Conservation (phyloP, 2,797 vertebrate genomes). For the Oreonectes daqikongensis region DNA sequence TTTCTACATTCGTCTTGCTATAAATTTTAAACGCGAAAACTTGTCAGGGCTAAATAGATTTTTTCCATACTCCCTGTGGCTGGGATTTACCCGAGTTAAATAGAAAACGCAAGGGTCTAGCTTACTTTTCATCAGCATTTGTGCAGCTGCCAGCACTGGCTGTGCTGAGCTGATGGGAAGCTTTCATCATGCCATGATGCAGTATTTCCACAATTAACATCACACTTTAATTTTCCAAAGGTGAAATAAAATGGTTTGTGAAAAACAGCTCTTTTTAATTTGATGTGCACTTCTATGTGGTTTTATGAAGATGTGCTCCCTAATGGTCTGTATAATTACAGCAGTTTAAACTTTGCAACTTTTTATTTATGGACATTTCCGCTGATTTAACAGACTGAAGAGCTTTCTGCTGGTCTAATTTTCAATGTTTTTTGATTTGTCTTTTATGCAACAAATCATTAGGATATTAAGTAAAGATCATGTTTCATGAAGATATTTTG, state of each 20-base stretch:
- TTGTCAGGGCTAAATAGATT: background rate
- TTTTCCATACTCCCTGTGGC: conserved; percentile 28
- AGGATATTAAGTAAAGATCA: too few species aligned
- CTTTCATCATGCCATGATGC: conserved; percentile 83
- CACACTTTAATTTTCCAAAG: background rate
- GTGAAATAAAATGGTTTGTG: conserved; percentile 8
- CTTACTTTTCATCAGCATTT: conserved; percentile 87
- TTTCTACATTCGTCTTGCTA: conserved; percentile 1
- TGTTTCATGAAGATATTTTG: too few species aligned
- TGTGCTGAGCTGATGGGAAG: conserved; percentile 86
- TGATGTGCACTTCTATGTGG: background rate
- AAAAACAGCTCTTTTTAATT: background rate
- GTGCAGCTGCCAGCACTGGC: conserved; percentile 83
- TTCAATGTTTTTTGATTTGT: too few species aligned
- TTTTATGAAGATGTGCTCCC: background rate
- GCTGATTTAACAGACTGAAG: background rate
- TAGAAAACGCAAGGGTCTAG: background rate
- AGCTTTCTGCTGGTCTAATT: background rate
- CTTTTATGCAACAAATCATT: too few species aligned
- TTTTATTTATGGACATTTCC: background rate
- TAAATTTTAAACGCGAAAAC: background rate
- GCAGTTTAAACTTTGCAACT: background rate
- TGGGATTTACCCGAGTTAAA: conserved; percentile 19
- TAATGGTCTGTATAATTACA: background rate
- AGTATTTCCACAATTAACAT: conserved; percentile 38